Evolutionary conservation across 2,113 vertebrate species (phyloP).

Genomic region (Catharus minimus): DNA sequence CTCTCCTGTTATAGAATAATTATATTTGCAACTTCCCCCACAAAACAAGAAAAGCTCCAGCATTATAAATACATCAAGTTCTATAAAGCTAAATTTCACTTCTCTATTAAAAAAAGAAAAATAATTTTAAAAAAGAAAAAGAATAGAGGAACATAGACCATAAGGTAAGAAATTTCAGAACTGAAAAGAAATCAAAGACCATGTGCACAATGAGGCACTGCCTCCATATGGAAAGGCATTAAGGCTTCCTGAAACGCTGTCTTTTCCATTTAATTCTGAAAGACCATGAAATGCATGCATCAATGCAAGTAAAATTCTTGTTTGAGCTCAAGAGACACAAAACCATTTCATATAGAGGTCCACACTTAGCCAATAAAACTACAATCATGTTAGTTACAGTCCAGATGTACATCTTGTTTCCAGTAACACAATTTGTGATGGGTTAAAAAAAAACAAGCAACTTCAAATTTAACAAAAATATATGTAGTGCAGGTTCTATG

Average conservation of each 20-base stretch:
- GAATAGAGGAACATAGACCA: neutral
- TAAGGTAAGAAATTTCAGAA: neutral
- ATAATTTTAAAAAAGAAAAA: neutral
- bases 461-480: neutral
- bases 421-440: neutral
- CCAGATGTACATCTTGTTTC: neutral
- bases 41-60: neutral
- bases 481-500: neutral
- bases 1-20: neutral
- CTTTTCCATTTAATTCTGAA: neutral
- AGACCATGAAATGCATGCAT: neutral
- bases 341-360: neutral
- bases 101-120: neutral
- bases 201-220: neutral
- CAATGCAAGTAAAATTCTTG: neutral
- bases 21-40: neutral
- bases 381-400: neutral
- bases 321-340: neutral
- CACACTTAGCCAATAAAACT: neutral
- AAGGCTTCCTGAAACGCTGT: neutral
- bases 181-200: neutral
- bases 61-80: neutral
- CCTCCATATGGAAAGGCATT: neutral
- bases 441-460: neutral
- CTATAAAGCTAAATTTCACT: neutral